These are phyloP conservation scores for Athene cunicularia DNA, from an alignment of 2,113 vertebrate species.

Conservation along the genomic window DNA sequence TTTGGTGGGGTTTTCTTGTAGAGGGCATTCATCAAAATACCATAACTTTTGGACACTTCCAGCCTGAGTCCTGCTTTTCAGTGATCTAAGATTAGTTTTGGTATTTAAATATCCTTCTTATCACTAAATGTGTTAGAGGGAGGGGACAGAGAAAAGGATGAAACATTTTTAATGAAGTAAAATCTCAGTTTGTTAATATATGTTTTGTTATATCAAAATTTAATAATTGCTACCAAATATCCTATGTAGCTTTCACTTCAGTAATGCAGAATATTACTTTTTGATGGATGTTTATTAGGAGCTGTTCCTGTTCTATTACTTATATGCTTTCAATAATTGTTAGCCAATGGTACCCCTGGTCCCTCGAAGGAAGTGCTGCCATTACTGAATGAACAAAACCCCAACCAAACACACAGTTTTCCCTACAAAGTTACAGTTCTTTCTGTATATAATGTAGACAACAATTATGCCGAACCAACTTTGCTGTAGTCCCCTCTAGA, in stretches of 20 bases:
- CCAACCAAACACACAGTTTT: background rate
- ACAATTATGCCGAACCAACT: background rate
- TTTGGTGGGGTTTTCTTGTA: background rate
- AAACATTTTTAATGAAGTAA: background rate
- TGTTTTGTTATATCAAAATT: background rate
- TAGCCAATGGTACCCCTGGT: background rate
- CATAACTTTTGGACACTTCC: background rate
- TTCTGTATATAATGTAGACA: background rate
- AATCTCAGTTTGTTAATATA: background rate
- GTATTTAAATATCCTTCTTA: background rate
- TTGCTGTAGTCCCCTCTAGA: background rate
- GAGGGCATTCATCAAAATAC: background rate
- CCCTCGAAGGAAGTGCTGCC: background rate
- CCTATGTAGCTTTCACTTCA: background rate
- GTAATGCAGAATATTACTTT: background rate
- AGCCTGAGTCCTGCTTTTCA: background rate
- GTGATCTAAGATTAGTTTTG: background rate
- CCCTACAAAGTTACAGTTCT: background rate
- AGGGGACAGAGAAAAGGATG: background rate
- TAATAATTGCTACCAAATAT: background rate
- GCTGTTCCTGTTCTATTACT: background rate
- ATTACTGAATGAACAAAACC: background rate
- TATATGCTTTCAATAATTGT: background rate
- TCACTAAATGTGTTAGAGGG: background rate
- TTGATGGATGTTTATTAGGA: background rate